Conservation (phyloP, 2,113 vertebrate species). For the Leptosomus discolor region DNA sequence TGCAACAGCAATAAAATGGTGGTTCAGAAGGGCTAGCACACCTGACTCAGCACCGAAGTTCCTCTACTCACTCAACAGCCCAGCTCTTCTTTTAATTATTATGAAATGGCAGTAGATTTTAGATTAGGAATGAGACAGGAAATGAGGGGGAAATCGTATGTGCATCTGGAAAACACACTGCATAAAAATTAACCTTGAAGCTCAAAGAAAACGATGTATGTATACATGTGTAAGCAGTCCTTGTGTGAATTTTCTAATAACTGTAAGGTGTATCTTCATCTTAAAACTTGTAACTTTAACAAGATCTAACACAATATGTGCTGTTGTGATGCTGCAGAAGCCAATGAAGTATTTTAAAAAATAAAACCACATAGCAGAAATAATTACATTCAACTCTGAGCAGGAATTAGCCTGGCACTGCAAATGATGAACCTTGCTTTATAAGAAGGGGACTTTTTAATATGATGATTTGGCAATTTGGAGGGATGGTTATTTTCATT, state of each 20-base stretch:
- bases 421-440: background rate
- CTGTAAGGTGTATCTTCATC: background rate
- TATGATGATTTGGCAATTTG: conserved; percentile 56
- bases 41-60: background rate
- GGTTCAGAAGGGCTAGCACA: conserved; percentile 40
- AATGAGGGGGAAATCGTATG: conserved; percentile 27
- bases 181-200: conserved; percentile 65
- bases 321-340: background rate
- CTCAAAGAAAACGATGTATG: conserved; percentile 4
- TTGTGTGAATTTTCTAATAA: conserved; percentile 37
- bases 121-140: conserved; percentile 57
- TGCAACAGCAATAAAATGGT: conserved; percentile 69
- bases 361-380: conserved; percentile 22
- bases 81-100: conserved; percentile 33
- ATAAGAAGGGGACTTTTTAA: conserved; percentile 38
- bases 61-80: conserved; percentile 1
- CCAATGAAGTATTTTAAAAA: background rate
- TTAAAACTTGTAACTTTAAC: background rate
- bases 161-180: conserved; percentile 47
- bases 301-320: background rate
- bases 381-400: conserved; percentile 27
- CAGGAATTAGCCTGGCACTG: conserved; percentile 26
- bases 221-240: conserved; percentile 10
- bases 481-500: conserved; percentile 67
- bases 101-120: conserved; percentile 48